These are phyloP conservation scores for Acanthopleura granulata DNA, from an alignment of 2,888 invertebrate genomes.

Conservation along the genomic window DNA sequence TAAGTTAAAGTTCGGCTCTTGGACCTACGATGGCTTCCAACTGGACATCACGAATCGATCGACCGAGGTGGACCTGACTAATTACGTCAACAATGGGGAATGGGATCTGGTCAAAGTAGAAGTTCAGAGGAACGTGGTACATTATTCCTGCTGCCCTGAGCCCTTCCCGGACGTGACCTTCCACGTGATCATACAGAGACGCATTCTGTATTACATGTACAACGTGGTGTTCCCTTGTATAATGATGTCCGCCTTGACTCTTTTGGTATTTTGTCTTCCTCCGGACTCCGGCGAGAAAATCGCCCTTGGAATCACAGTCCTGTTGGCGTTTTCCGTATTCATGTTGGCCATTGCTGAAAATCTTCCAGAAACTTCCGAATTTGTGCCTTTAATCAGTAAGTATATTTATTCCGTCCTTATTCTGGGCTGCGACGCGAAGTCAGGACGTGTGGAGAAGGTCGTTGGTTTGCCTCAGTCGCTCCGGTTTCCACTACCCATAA, in stretches of 20 bases:
- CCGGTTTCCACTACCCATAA: too few species aligned
- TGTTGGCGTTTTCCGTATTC: constrained; percentile 74
- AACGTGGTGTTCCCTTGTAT: constrained; percentile 75
- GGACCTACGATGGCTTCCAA: constrained; percentile 73
- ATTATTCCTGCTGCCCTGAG: constrained; percentile 64
- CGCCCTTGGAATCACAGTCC: constrained; percentile 74
- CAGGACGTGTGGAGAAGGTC: too few species aligned
- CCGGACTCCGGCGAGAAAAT: constrained; percentile 75
- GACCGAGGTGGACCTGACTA: constrained; percentile 60
- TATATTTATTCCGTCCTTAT: constrained; percentile 22
- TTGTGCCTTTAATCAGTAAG: constrained; percentile 74
- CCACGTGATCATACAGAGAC: constrained; percentile 71
- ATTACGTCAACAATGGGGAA: constrained; percentile 66
- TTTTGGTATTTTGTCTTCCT: constrained; percentile 74
- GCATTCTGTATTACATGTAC: constrained; percentile 72
- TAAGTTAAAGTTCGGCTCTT: constrained; percentile 73
- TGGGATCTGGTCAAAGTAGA: constrained; percentile 61
- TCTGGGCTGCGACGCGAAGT: too few species aligned
- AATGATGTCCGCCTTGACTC: constrained; percentile 77
- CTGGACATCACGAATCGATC: constrained; percentile 62
- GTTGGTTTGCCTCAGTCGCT: background rate
- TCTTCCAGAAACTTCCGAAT: constrained; percentile 75
- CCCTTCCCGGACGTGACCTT: constrained; percentile 70
- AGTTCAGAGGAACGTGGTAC: constrained; percentile 61
- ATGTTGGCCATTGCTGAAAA: constrained; percentile 75